These are phyloP conservation scores for Sinocyclocheilus rhinocerous DNA, from an alignment of 2,113 vertebrate species.

Conservation along the genomic window DNA sequence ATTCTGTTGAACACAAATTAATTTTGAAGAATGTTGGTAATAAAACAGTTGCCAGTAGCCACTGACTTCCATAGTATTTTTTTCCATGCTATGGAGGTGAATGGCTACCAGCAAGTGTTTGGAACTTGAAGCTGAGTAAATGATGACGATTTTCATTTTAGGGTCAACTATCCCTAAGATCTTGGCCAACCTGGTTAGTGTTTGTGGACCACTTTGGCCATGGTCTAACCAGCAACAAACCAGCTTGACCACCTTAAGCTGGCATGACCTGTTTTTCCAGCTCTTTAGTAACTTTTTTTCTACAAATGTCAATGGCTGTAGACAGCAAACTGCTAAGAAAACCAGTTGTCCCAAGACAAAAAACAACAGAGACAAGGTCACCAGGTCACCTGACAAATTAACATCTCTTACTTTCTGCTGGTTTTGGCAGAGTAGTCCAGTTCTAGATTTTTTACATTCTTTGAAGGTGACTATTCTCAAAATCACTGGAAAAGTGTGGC, in stretches of 20 bases:
- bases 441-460: too few species aligned
- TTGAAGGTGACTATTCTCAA: too few species aligned
- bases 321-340: not conserved
- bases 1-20: not conserved
- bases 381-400: not conserved
- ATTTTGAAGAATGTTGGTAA: not conserved
- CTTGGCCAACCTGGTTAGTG: not conserved
- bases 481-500: not conserved
- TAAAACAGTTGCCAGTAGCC: not conserved
- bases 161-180: too few species aligned
- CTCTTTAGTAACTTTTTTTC: not conserved
- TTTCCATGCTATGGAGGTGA: not conserved
- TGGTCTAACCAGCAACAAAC: not conserved
- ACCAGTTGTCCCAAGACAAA: not conserved
- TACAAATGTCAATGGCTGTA: not conserved
- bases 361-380: not conserved
- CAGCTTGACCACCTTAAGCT: not conserved
- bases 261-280: not conserved
- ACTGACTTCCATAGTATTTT: too few species aligned
- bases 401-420: not conserved
- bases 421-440: too few species aligned
- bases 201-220: not conserved
- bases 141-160: too few species aligned
- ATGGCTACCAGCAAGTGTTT: not conserved
- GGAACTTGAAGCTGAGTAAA: too few species aligned